Evolutionary conservation across 2,113 vertebrate species (phyloP), one percentile per base, ranked within the genome.

Genomic region (Columbina picui): DNA sequence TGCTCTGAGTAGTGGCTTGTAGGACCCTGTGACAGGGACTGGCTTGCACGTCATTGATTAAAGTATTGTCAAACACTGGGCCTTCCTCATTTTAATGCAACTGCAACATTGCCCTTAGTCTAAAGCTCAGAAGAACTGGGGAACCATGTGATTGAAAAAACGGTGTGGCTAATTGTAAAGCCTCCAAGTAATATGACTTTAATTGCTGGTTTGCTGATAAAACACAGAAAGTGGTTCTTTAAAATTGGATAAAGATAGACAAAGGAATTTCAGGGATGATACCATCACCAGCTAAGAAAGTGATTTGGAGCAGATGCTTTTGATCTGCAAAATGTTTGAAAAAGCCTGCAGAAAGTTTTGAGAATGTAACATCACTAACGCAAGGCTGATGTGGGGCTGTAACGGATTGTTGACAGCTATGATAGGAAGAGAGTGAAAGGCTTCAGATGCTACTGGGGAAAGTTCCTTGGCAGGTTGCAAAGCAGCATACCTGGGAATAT

Each of bases 131-230:
- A 65, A 47, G 39, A 76, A 12, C 22, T 12, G 55, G 60, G 38
- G 36, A 83, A 32, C 15, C 7, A 23, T 11, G 67, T 56, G 22
- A 41, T 12, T 84, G 86, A 68, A 49, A 49, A 90, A 57, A n/a
- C 5, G 11, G 63, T 52, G 45, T 50, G 36, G 41, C 55, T 65
- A 71, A 39, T 29, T 63, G 87, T 89, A 93, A 47, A 61, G 43
- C 14, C 29, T 76, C 23, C 45, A 67, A 85, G 69, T 84, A 70
- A 45, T 49, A 41, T 23, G 36, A 65, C 52, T 17, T 90, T 50
- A 78, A 16, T 65, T 89, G 81, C 89, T 61, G 65, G 49, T 95
- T 88, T 94, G 60, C 69, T 95, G 94, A 45, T 85, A 74, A 93
- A 94, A 74, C 49, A 55, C 50, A n/a, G 15, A 10, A 75, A 69